These are phyloP conservation scores for Micronisus gabar DNA, from an alignment of 2,113 vertebrate species.

Conservation along the genomic window DNA sequence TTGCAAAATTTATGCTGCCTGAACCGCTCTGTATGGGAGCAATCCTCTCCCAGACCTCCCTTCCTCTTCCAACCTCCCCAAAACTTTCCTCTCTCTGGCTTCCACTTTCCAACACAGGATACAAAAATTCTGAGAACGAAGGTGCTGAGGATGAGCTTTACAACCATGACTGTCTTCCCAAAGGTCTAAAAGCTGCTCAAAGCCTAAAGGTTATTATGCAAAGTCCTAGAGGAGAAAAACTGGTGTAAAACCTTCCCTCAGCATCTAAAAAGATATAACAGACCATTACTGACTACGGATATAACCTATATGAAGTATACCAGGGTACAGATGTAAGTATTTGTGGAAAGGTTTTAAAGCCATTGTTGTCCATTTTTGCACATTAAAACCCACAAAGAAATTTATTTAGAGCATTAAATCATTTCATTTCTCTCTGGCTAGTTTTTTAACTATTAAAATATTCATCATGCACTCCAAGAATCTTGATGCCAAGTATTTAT, in stretches of 20 bases:
- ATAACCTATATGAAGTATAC: neutral
- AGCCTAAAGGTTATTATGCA: conserved; percentile 12
- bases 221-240: conserved; percentile 7
- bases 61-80: neutral
- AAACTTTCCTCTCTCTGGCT: neutral
- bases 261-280: conserved; percentile 8
- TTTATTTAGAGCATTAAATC: conserved; percentile 79
- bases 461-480: conserved; percentile 80
- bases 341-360: conserved; percentile 66
- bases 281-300: conserved; percentile 57
- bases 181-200: neutral
- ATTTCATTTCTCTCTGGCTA: conserved; percentile 70
- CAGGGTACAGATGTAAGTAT: conserved; percentile 48
- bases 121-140: neutral
- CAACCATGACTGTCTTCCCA: neutral
- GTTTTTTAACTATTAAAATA: conserved; percentile 87
- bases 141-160: neutral
- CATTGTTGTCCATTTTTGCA: conserved; percentile 77
- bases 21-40: neutral
- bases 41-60: neutral
- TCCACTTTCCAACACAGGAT: neutral
- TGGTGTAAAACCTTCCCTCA: neutral
- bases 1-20: neutral
- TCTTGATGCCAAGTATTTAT: conserved; percentile 68
- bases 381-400: conserved; percentile 80